Percentiles rank a stretch among this genome's conserved stretches.
These are phyloP conservation scores for Globodera rostochiensis DNA, from an alignment of 1,140 invertebrate species.

Conservation along the genomic window DNA sequence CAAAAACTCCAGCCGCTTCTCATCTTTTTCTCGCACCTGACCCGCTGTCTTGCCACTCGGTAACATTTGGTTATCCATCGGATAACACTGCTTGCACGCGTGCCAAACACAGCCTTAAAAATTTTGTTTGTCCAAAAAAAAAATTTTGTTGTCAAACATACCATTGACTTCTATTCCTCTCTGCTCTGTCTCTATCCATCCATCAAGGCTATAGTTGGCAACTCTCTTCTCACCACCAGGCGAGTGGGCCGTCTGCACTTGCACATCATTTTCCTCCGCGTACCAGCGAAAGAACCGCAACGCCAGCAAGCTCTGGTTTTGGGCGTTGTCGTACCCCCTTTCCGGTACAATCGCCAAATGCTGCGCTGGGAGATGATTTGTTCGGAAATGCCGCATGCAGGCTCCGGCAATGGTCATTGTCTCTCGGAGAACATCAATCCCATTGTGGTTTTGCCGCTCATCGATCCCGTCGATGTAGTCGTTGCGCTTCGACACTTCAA, in stretches of 20 bases:
- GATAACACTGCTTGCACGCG: constrained; percentile 3
- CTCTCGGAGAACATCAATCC: neutral
- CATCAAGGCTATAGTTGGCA: constrained; percentile 17
- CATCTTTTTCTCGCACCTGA: neutral
- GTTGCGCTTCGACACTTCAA: neutral
- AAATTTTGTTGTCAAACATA: neutral
- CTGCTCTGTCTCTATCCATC: neutral
- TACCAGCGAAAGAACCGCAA: constrained; percentile 12
- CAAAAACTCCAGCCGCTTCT: neutral
- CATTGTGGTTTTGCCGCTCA: neutral
- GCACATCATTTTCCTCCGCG: neutral
- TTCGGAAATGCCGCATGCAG: neutral
- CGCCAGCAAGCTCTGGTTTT: constrained; percentile 12
- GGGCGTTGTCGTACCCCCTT: constrained; percentile 11
- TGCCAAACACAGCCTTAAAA: constrained; percentile 12
- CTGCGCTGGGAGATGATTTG: neutral
- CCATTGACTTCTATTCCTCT: constrained; percentile 18
- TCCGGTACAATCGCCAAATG: constrained; percentile 17
- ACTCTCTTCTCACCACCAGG: neutral
- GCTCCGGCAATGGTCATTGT: neutral
- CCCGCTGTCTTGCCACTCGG: constrained; percentile 10
- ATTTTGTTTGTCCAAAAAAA: neutral
- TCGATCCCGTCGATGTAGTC: neutral
- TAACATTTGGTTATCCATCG: neutral
- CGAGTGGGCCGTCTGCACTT: neutral